Evolutionary conservation across 2,113 vertebrate genomes (phyloP).

Genomic region (Acanthochromis polyacanthus): DNA sequence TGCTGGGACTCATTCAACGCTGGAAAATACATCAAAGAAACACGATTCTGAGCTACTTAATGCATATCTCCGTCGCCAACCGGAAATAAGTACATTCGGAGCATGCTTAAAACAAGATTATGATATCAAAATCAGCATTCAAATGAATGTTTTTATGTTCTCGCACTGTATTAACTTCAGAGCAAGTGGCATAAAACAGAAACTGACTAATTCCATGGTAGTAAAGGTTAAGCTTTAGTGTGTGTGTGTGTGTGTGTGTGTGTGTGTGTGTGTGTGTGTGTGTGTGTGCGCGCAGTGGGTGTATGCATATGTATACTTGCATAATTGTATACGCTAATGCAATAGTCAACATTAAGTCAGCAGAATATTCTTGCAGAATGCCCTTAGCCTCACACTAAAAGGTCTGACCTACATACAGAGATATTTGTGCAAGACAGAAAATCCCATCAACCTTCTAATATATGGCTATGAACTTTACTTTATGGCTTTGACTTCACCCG

Average conservation of each 20-base stretch:
- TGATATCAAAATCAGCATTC: slow-evolving; percentile 14
- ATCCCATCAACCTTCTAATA: slow-evolving; percentile 25
- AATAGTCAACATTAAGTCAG: slow-evolving; percentile 3
- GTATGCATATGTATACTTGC: not conserved
- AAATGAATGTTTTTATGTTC: slow-evolving; percentile 7
- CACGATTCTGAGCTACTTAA: slow-evolving; percentile 30
- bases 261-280: not conserved
- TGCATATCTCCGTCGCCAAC: not conserved
- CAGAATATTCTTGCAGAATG: slow-evolving; percentile 16
- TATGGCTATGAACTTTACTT: slow-evolving; percentile 62
- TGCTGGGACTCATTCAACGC: slow-evolving; percentile 9
- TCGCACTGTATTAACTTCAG: not conserved
- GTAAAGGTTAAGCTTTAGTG: slow-evolving; percentile 10
- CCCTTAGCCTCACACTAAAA: slow-evolving; percentile 37
- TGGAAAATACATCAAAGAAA: slow-evolving; percentile 30
- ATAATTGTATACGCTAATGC: slow-evolving; percentile 12
- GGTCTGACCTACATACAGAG: slow-evolving; percentile 12
- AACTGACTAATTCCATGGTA: slow-evolving; percentile 8
- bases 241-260: too few relatives aligned
- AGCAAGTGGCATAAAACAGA: slow-evolving; percentile 11
- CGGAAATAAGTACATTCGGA: not conserved
- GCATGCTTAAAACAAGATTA: not conserved
- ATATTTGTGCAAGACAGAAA: slow-evolving; percentile 26
- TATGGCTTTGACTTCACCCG: slow-evolving; percentile 50
- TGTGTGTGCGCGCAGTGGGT: too few relatives aligned